These are phyloP conservation scores for Thereva nobilitata DNA, from an alignment of 2,888 invertebrate species.

Conservation along the genomic window DNA sequence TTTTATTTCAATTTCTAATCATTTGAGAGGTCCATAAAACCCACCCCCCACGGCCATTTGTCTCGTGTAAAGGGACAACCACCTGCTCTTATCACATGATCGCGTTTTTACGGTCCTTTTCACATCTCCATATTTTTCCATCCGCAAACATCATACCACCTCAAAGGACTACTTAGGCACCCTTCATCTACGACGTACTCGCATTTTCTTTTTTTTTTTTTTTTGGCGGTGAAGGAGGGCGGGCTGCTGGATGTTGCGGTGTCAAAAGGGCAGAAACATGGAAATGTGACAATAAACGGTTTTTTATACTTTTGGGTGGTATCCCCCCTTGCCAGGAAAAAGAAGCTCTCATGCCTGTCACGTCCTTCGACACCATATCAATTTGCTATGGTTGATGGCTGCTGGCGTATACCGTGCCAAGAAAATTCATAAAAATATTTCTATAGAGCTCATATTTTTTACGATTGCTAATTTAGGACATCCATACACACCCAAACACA, in stretches of 20 bases:
- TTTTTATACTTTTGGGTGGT: constrained; percentile 29
- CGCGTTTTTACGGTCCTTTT: constrained; percentile 38
- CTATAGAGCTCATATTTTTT: constrained; percentile 34
- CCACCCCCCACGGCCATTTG: background rate
- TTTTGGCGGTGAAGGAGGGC: constrained; percentile 19
- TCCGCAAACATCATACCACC: constrained; percentile 14
- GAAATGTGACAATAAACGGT: constrained; percentile 40
- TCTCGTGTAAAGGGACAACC: constrained; percentile 29
- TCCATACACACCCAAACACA: constrained; percentile 2
- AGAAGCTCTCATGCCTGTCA: constrained; percentile 33
- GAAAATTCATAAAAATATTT: constrained; percentile 41
- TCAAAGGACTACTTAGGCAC: constrained; percentile 12
- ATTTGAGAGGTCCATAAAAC: constrained; percentile 7
- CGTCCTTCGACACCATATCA: constrained; percentile 40
- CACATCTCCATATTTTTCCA: constrained; percentile 30
- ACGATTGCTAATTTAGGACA: constrained; percentile 32
- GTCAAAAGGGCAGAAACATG: constrained; percentile 27
- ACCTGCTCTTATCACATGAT: constrained; percentile 43
- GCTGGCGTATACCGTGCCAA: constrained; percentile 19
- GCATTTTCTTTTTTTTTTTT: constrained; percentile 11
- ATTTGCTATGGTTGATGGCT: constrained; percentile 35
- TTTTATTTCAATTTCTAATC: constrained; percentile 37
- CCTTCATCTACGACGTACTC: background rate
- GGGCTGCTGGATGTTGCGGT: constrained; percentile 22
- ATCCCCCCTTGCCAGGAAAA: constrained; percentile 21